These are phyloP conservation scores for Lottia scabra DNA, from an alignment of 2,888 invertebrate species.

Conservation along the genomic window DNA sequence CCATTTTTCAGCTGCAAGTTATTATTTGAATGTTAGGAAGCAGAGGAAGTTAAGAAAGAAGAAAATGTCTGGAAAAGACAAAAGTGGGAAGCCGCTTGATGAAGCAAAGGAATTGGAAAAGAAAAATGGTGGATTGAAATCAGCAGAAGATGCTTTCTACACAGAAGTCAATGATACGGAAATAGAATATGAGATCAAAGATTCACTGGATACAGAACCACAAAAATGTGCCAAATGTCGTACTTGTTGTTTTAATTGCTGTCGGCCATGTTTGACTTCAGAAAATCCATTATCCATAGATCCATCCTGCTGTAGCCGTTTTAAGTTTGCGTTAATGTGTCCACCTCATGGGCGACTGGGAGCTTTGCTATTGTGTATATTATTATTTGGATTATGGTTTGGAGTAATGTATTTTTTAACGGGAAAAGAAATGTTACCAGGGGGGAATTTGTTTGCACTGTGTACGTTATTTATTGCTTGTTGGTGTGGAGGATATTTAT, in stretches of 20 bases:
- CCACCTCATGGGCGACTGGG: constrained; percentile 65
- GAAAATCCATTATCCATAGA: constrained; percentile 50
- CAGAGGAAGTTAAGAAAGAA: not conserved
- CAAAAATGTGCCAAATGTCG: constrained; percentile 33
- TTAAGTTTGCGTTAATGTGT: constrained; percentile 54
- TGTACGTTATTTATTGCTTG: constrained; percentile 56
- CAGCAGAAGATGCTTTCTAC: not conserved
- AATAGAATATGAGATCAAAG: constrained; percentile 19
- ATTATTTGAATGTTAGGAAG: not conserved
- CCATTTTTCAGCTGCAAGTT: not conserved
- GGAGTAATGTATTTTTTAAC: constrained; percentile 52
- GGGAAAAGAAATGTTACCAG: constrained; percentile 54
- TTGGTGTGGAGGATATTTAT: constrained; percentile 56
- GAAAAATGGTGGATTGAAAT: not conserved
- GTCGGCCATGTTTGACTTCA: constrained; percentile 43
- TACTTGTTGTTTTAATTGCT: constrained; percentile 32
- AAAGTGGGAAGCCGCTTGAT: not conserved
- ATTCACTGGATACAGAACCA: constrained; percentile 9
- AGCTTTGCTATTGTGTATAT: constrained; percentile 68
- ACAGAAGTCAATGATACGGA: not conserved
- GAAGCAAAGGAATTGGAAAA: not conserved
- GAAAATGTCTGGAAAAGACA: not conserved
- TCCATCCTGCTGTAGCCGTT: constrained; percentile 36
- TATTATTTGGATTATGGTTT: constrained; percentile 46
- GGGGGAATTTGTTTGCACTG: constrained; percentile 62